Evolutionary conservation across 2,797 vertebrate species (phyloP).

Genomic region (Gadopsis marmoratus): DNA sequence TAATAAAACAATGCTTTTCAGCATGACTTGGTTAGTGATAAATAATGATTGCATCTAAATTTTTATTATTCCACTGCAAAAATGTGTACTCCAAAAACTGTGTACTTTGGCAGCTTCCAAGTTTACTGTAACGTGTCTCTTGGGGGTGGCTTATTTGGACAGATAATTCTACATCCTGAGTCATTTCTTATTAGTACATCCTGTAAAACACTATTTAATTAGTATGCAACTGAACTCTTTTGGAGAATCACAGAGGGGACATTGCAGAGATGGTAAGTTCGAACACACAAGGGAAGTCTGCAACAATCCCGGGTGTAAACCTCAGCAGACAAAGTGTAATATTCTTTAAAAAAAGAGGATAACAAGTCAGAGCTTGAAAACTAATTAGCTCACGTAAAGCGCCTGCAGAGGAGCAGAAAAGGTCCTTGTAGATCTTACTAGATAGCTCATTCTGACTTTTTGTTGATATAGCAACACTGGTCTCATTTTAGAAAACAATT

Average conservation of each 20-base stretch:
- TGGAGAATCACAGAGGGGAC: slow-evolving; percentile 34
- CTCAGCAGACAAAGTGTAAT: slow-evolving; percentile 18
- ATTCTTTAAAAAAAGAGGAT: slow-evolving; percentile 2
- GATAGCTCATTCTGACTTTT: neutral
- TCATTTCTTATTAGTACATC: slow-evolving; percentile 19
- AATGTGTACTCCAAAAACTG: neutral
- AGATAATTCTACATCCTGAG: slow-evolving; percentile 41
- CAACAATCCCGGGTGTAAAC: slow-evolving; percentile 51
- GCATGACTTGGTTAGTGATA: neutral
- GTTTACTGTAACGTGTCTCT: slow-evolving; percentile 10
- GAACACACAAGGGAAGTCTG: slow-evolving; percentile 39
- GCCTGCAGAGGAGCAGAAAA: slow-evolving; percentile 18
- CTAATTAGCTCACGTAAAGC: slow-evolving; percentile 31
- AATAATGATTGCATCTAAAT: neutral
- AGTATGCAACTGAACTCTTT: slow-evolving; percentile 17
- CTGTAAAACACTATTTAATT: slow-evolving; percentile 49
- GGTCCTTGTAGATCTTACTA: neutral
- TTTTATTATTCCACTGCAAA: neutral
- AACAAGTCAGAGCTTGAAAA: slow-evolving; percentile 16
- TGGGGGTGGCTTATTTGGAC: slow-evolving; percentile 46
- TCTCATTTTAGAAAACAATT: slow-evolving; percentile 16
- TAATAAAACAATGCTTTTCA: neutral
- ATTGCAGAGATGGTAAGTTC: slow-evolving; percentile 25
- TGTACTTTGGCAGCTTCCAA: slow-evolving; percentile 5
- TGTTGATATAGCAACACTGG: slow-evolving; percentile 4